Percentiles rank a stretch among this genome's conserved stretches.
Conservation (phyloP, 1,140 invertebrate genomes). For the Homarus americanus region DNA sequence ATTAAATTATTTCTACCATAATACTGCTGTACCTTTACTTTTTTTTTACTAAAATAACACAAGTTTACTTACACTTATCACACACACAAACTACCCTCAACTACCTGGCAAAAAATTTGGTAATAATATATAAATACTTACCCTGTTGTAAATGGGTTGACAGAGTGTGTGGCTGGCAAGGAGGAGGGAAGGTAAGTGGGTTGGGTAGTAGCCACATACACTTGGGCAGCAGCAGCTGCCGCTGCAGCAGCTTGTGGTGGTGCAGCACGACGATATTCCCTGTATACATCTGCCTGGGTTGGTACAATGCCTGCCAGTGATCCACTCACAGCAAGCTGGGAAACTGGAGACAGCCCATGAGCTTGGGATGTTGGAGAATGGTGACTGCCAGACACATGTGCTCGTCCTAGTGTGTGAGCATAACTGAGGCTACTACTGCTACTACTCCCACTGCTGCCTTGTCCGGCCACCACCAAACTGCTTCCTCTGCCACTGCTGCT, state of each 20-base stretch:
- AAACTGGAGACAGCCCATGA: constrained; percentile 59
- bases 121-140: constrained; percentile 68
- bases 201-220: constrained; percentile 82
- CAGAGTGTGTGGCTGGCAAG: constrained; percentile 74
- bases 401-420: constrained; percentile 57
- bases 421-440: constrained; percentile 66
- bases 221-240: constrained; percentile 76
- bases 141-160: constrained; percentile 76
- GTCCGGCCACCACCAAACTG: constrained; percentile 56
- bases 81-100: too few species aligned
- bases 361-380: constrained; percentile 58
- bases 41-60: too few species aligned
- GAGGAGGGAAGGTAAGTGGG: constrained; percentile 80
- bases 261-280: constrained; percentile 69
- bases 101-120: too few species aligned
- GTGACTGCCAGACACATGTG: constrained; percentile 59
- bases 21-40: too few species aligned
- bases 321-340: constrained; percentile 53
- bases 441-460: constrained; percentile 61
- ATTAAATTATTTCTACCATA: too few species aligned
- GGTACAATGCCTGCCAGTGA: constrained; percentile 63
- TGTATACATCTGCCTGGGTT: constrained; percentile 72
- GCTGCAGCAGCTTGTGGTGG: constrained; percentile 59
- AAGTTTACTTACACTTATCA: too few species aligned
- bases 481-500: constrained; percentile 58